These are phyloP conservation scores for Pandemis heparana DNA, from an alignment of 2,888 invertebrate species.

Conservation along the genomic window DNA sequence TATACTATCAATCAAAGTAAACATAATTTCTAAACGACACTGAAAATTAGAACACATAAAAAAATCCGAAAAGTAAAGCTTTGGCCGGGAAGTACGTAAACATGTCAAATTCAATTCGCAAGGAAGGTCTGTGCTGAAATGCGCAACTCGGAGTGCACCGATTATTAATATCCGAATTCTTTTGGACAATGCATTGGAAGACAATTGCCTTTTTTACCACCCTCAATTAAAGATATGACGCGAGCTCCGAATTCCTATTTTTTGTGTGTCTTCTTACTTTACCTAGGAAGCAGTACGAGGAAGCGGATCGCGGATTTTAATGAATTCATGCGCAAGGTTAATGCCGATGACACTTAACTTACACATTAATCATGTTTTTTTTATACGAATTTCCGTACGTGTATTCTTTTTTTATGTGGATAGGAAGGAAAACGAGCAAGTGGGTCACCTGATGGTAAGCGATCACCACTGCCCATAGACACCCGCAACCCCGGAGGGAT, in stretches of 20 bases:
- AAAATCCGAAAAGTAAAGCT: too few relatives aligned
- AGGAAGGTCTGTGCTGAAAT: neutral
- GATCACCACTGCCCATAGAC: too few relatives aligned
- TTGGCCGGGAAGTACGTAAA: too few relatives aligned
- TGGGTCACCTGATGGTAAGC: too few relatives aligned
- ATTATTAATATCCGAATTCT: neutral
- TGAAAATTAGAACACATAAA: too few relatives aligned
- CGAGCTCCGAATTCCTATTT: slow-evolving; percentile 17
- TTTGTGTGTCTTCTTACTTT: neutral
- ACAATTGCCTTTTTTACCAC: neutral
- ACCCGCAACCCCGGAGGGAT: too few relatives aligned
- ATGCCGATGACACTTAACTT: neutral
- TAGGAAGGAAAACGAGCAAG: too few relatives aligned
- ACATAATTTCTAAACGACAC: too few relatives aligned
- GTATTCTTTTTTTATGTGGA: neutral
- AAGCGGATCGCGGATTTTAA: slow-evolving; percentile 1
- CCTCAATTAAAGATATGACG: neutral
- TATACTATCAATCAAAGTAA: slow-evolving; percentile 1
- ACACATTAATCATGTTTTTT: neutral
- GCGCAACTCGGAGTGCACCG: too few relatives aligned
- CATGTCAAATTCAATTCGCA: neutral
- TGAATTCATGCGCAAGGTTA: slow-evolving; percentile 1
- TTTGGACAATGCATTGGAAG: neutral
- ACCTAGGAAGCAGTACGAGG: neutral
- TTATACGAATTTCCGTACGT: neutral